Conservation (phyloP, 2,888 invertebrate genomes). For the Allacma fusca region DNA sequence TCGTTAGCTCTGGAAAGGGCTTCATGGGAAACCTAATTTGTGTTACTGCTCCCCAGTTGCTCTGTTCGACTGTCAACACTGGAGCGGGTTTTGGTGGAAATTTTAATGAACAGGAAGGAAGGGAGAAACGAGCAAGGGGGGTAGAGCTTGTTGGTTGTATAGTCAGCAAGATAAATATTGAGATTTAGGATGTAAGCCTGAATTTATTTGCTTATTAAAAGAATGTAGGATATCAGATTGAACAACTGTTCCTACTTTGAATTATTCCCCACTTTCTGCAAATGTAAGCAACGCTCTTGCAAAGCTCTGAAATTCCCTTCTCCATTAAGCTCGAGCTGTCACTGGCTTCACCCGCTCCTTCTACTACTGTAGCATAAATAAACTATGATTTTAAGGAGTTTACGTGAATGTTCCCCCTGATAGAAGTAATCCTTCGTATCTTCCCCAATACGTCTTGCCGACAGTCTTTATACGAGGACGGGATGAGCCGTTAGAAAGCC, state of each 20-base stretch:
- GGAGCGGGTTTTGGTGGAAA: background rate
- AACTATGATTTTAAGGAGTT: too few species aligned
- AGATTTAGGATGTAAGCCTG: conserved; percentile 16
- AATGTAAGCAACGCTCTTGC: background rate
- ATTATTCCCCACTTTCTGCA: background rate
- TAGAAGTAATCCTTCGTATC: too few species aligned
- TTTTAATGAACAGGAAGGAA: conserved; percentile 3
- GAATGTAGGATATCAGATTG: background rate
- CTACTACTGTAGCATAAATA: too few species aligned
- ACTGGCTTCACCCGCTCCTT: too few species aligned
- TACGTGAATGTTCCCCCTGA: too few species aligned
- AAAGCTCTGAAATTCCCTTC: too few species aligned
- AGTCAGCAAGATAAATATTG: conserved; percentile 33
- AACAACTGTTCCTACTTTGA: background rate
- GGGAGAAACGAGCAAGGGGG: too few species aligned
- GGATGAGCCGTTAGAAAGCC: background rate
- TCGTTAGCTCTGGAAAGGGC: background rate
- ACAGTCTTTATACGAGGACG: too few species aligned
- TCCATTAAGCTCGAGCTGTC: too few species aligned
- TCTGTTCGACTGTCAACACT: background rate
- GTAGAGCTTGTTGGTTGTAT: background rate
- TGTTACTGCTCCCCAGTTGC: background rate
- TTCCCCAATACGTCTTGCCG: too few species aligned
- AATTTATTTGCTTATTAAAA: conserved; percentile 21
- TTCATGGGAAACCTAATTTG: background rate